These are phyloP conservation scores for Leucosticte australis DNA, from an alignment of 2,113 vertebrate species.

Conservation along the genomic window DNA sequence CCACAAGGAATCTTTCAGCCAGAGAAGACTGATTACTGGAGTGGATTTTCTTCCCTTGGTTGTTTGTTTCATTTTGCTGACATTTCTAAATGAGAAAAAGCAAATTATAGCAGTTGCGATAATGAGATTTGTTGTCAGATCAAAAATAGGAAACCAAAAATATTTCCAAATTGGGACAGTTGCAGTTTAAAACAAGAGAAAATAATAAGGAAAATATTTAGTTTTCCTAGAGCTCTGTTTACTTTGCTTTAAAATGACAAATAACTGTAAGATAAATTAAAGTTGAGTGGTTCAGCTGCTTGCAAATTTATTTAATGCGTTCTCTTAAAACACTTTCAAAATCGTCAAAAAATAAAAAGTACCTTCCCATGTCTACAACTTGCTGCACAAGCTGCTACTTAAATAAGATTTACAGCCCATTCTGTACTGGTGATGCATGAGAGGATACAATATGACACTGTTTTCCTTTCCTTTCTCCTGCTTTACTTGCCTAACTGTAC, in stretches of 20 bases:
- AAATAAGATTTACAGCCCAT: background rate
- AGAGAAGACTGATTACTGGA: background rate
- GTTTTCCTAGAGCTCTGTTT: background rate
- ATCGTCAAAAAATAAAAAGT: background rate
- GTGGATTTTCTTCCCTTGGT: background rate
- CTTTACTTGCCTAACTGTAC: background rate
- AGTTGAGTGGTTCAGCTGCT: accelerated
- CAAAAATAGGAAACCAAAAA: background rate
- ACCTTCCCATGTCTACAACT: background rate
- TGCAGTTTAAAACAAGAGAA: background rate
- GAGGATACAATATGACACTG: background rate
- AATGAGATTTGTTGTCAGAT: background rate
- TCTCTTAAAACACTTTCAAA: background rate
- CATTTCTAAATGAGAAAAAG: background rate
- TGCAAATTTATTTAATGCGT: accelerated
- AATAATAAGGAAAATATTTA: background rate
- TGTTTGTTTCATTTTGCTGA: background rate
- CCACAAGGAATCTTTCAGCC: background rate
- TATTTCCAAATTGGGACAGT: background rate
- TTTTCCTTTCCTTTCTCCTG: background rate
- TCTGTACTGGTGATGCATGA: background rate
- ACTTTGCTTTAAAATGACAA: background rate
- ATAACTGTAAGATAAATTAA: background rate
- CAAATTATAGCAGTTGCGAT: background rate
- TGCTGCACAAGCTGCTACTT: background rate